Evolutionary conservation across 1,140 invertebrate species (phyloP).

Genomic region (Microplitis demolitor): DNA sequence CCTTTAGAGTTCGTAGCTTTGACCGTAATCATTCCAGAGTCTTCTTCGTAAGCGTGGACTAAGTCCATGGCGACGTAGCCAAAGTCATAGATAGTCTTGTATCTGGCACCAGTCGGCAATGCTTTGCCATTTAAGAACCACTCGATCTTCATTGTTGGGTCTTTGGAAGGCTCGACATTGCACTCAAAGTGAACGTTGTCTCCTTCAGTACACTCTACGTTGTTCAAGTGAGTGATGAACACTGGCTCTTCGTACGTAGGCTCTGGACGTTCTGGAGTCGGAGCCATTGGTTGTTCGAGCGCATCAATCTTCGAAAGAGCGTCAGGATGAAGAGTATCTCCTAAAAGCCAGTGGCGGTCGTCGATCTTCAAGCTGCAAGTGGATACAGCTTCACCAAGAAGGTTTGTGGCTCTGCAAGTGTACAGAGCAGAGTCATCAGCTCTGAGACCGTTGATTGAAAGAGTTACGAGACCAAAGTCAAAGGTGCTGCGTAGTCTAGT

Average conservation of each 20-base stretch:
- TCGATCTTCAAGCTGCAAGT: slow-evolving; percentile 89
- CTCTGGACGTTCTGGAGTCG: slow-evolving; percentile 70
- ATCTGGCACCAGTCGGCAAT: slow-evolving; percentile 78
- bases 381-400: slow-evolving; percentile 88
- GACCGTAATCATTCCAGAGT: slow-evolving; percentile 89
- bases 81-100: slow-evolving; percentile 87
- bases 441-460: slow-evolving; percentile 85
- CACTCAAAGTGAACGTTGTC: slow-evolving; percentile 94
- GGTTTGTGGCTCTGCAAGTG: slow-evolving; percentile 89
- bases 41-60: slow-evolving; percentile 80
- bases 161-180: slow-evolving; percentile 90
- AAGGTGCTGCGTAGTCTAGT: slow-evolving; percentile 86
- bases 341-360: slow-evolving; percentile 84
- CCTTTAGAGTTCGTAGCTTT: slow-evolving; percentile 91
- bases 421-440: slow-evolving; percentile 92
- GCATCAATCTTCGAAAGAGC: slow-evolving; percentile 84
- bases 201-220: slow-evolving; percentile 86
- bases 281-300: slow-evolving; percentile 78
- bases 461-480: slow-evolving; percentile 91
- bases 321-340: slow-evolving; percentile 89
- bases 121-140: slow-evolving; percentile 89
- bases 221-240: slow-evolving; percentile 89
- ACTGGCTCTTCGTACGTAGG: slow-evolving; percentile 82
- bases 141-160: slow-evolving; percentile 92
- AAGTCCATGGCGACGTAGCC: slow-evolving; percentile 86